Percentiles rank a stretch among this genome's conserved stretches.
Conservation (phyloP, 2,888 invertebrate species). For the Zhuqinia jingwanae region DNA sequence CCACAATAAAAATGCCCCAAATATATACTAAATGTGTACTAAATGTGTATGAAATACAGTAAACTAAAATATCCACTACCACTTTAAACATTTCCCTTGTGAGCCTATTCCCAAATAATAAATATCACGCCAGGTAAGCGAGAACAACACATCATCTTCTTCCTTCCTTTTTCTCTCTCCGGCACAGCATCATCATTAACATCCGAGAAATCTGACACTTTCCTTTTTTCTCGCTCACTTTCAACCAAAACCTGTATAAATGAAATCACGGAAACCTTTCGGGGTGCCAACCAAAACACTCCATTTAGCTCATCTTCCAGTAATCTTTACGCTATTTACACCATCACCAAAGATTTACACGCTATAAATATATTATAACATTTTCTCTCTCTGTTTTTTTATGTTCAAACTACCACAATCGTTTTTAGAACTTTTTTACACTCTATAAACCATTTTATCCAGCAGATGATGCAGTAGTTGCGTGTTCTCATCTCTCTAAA, state of each 20-base stretch:
- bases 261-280: slow-evolving; percentile 9
- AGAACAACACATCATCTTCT: too few species aligned
- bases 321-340: slow-evolving; percentile 4
- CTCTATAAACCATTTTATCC: slow-evolving; percentile 25
- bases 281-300: not conserved
- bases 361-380: not conserved
- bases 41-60: too few species aligned
- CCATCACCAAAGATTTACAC: not conserved
- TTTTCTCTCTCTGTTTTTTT: not conserved
- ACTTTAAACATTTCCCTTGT: not conserved
- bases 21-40: too few species aligned
- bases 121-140: not conserved
- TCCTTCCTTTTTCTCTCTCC: not conserved
- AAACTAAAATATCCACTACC: not conserved
- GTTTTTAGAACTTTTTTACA: slow-evolving; percentile 28
- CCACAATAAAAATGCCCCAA: too few species aligned
- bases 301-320: not conserved
- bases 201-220: slow-evolving; percentile 21
- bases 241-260: not conserved
- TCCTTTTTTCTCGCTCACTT: not conserved
- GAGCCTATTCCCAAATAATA: not conserved
- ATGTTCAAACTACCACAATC: slow-evolving; percentile 9
- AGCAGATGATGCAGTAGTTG: not conserved
- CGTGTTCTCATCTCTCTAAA: not conserved
- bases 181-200: slow-evolving; percentile 13